Conservation (phyloP, 2,888 invertebrate genomes). For the Ophion ventricosus region DNA sequence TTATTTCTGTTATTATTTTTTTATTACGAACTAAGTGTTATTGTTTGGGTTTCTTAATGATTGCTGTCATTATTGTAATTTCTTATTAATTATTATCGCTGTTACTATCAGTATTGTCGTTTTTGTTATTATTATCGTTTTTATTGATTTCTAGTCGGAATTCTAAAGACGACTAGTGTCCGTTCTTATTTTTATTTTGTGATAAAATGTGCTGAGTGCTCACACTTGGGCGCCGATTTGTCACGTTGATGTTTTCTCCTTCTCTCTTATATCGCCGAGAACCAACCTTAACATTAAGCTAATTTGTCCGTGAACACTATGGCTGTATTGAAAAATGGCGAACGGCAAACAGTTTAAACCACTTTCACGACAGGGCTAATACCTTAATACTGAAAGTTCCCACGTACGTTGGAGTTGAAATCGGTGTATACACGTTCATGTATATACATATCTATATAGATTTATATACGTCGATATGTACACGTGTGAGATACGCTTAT, state of each 20-base stretch:
- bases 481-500: conserved; percentile 21
- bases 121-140: not conserved
- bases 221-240: not conserved
- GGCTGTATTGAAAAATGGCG: not conserved
- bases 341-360: conserved; percentile 9
- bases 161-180: not conserved
- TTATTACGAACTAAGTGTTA: too few relatives aligned
- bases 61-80: not conserved
- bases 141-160: not conserved
- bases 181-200: not conserved
- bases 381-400: conserved; percentile 35
- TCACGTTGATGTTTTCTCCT: not conserved
- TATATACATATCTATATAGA: not conserved
- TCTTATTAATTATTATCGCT: not conserved
- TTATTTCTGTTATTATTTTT: too few relatives aligned
- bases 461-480: not conserved
- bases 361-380: conserved; percentile 22
- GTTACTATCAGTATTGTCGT: not conserved
- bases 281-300: not conserved
- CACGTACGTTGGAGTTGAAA: conserved; percentile 22
- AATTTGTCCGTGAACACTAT: not conserved
- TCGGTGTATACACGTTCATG: not conserved
- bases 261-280: not conserved
- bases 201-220: not conserved
- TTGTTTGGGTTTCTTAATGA: too few relatives aligned